Evolutionary conservation across 1,140 invertebrate species (phyloP).

Genomic region (Brachionus paranguensis): DNA sequence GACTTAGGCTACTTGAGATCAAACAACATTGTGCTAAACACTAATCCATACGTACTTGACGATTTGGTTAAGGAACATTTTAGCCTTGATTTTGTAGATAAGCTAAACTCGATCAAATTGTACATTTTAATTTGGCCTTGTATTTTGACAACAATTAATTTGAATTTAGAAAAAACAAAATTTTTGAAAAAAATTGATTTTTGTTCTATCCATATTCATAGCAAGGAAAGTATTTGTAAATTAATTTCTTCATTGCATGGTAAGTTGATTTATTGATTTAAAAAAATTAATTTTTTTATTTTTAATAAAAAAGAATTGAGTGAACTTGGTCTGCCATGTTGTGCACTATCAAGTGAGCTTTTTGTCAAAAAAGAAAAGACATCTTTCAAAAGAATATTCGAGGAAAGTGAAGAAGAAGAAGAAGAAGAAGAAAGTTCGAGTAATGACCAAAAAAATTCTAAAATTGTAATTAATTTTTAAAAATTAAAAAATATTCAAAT

Average conservation of each 20-base stretch:
- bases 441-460: not conserved
- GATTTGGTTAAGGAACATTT: constrained; percentile 4
- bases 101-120: constrained; percentile 12
- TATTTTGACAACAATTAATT: not conserved
- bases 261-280: not conserved
- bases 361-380: not conserved
- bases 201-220: not conserved
- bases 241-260: not conserved
- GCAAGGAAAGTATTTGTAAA: not conserved
- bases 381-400: constrained; percentile 16
- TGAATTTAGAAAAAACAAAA: not conserved
- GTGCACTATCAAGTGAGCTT: not conserved
- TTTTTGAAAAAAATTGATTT: constrained; percentile 21
- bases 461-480: not conserved
- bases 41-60: constrained; percentile 9
- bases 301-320: not conserved
- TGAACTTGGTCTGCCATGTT: not conserved
- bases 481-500: not conserved
- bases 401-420: not conserved
- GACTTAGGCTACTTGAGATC: constrained; percentile 1
- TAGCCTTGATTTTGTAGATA: not conserved
- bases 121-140: constrained; percentile 27
- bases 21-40: not conserved
- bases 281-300: not conserved
- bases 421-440: not conserved